A percentile compares a stretch with the other conserved stretches of the same genome.
Evolutionary conservation across 2,113 vertebrate genomes (phyloP).

Genomic region (Pangasianodon gigas): DNA sequence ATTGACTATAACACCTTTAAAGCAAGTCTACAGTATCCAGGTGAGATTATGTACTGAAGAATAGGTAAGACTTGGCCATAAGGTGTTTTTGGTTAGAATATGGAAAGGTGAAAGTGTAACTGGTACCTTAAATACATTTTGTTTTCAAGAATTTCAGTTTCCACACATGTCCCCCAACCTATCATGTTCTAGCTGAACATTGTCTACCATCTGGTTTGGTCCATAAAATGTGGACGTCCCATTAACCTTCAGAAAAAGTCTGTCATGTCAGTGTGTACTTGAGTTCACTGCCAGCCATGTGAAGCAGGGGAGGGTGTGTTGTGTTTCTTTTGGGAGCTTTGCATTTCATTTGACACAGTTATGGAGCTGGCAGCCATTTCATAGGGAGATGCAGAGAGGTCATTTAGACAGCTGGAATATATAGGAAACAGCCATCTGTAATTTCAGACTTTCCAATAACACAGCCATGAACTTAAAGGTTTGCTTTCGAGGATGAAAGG

Average conservation of each 20-base stretch:
- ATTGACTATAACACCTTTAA: neutral
- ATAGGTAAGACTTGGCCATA: neutral
- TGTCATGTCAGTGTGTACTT: neutral
- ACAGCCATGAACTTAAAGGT: conserved; percentile 19
- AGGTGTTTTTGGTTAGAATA: neutral
- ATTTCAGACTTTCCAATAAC: conserved; percentile 43
- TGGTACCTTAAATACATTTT: neutral
- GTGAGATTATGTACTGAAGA: neutral
- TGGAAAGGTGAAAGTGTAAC: neutral
- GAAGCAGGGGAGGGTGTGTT: neutral
- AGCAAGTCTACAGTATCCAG: neutral
- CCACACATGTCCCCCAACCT: neutral
- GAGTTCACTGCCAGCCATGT: neutral
- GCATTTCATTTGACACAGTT: neutral
- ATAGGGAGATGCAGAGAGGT: neutral
- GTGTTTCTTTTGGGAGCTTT: neutral
- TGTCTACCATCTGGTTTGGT: neutral
- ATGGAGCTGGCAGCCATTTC: conserved; percentile 15
- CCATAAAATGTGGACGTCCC: neutral
- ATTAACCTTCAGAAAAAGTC: conserved; percentile 20
- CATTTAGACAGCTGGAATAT: conserved; percentile 45
- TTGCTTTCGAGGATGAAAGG: conserved; percentile 24
- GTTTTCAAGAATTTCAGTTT: neutral
- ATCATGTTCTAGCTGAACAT: conserved; percentile 15
- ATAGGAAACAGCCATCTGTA: conserved; percentile 35